A percentile compares a stretch with the other conserved stretches of the same genome.
These are phyloP conservation scores for human DNA, from an alignment of 2,113 vertebrate genomes.

Conservation along the genomic window DNA sequence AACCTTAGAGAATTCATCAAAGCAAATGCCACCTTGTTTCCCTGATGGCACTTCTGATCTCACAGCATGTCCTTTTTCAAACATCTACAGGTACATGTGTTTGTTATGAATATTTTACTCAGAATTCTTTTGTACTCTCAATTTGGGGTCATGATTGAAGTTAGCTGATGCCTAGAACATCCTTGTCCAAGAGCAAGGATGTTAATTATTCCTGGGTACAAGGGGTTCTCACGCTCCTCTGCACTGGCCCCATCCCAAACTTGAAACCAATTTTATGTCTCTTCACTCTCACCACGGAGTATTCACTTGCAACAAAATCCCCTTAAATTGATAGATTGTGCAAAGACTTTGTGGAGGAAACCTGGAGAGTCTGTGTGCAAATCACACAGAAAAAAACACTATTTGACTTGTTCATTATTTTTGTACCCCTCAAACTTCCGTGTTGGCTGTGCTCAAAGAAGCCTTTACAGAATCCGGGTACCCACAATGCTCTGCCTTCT, in stretches of 20 bases:
- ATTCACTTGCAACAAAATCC: neutral
- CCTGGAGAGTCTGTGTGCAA: neutral
- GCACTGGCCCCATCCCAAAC: neutral
- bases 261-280: neutral
- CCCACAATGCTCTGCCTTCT: neutral
- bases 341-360: neutral
- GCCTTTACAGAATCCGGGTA: no score
- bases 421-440: neutral
- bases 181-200: neutral
- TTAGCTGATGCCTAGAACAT: neutral
- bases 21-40: slow-evolving; percentile 60
- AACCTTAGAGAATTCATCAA: slow-evolving; percentile 55
- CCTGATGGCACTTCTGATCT: slow-evolving; percentile 41
- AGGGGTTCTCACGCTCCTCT: fast-evolving
- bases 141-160: neutral
- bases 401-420: neutral
- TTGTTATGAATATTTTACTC: slow-evolving; percentile 63
- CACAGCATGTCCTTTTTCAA: slow-evolving; percentile 32
- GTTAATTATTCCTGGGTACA: neutral
- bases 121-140: neutral
- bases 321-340: neutral
- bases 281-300: neutral
- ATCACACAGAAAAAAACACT: neutral
- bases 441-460: neutral
- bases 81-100: slow-evolving; percentile 56